These are phyloP conservation scores for Sarotherodon lohbergeri DNA, from an alignment of 2,113 vertebrate species.

Conservation along the genomic window DNA sequence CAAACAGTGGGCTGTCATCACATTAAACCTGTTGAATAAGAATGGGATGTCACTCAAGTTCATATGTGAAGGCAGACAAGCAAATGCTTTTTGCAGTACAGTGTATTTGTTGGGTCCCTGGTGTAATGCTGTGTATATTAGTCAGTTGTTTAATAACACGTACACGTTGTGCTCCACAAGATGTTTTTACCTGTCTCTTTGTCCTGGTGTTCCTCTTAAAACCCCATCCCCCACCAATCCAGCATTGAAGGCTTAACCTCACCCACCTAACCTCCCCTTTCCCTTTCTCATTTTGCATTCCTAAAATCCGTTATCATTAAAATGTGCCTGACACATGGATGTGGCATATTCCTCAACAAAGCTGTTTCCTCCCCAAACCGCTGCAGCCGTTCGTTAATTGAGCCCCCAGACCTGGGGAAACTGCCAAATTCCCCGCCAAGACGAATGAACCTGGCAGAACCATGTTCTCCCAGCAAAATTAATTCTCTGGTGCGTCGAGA, in stretches of 20 bases:
- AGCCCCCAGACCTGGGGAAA: conserved; percentile 50
- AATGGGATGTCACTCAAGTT: background rate
- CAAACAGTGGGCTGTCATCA: background rate
- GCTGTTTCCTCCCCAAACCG: conserved; percentile 37
- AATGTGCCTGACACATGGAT: conserved; percentile 22
- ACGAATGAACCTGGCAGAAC: conserved; percentile 61
- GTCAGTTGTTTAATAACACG: rapidly evolving
- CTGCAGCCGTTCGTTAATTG: conserved; percentile 57
- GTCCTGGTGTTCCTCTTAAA: background rate
- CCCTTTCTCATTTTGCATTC: background rate
- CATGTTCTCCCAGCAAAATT: conserved; percentile 58
- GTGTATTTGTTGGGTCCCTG: background rate
- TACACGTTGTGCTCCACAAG: background rate
- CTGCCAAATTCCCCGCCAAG: conserved; percentile 59
- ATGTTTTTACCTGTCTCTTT: background rate
- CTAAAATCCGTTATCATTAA: conserved; percentile 41
- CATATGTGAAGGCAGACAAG: background rate
- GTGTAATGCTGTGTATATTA: background rate
- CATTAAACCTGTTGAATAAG: background rate
- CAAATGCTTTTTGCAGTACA: background rate
- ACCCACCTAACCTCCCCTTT: background rate
- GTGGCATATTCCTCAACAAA: conserved; percentile 27
- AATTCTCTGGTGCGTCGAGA: conserved; percentile 63
- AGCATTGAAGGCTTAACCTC: background rate
- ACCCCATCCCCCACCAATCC: background rate